Base-by-base conservation (phyloP, 1,140 invertebrate species). In the Monochamus saltuarius region DNA sequence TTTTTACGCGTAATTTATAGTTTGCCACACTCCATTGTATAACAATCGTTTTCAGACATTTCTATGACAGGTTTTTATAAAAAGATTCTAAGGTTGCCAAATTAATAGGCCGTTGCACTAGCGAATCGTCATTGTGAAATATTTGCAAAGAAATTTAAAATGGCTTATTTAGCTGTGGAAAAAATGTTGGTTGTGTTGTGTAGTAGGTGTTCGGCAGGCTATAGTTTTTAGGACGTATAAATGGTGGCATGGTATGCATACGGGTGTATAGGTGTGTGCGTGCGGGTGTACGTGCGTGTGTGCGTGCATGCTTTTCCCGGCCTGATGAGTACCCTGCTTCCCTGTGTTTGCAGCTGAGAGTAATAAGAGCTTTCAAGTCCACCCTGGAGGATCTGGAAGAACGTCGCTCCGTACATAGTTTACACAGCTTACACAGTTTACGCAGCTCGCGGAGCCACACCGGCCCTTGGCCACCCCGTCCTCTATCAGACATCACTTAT, bases 311-410 rank as follows among this genome's bases (percentile, higher is more conserved):
- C 66, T 64, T 59, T 59, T 68, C 66, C 68, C 68, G 64, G 72
- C 63, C 71, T 75, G 68, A 74, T 73, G 71, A 74, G 65, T 70
- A 73, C 64, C 72, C 73, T 72, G 71, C 71, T 75, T 74, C 73
- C 73, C 72, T 86, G 85, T 85, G 85, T 89, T 93, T 93, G 84
- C 94, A 99, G 97, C 91, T 99, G 84, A 93, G 97, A 84, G 97
- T 99, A 84, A 97, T 99, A 84, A 92, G 96, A 85, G 97, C 97
- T 79, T 99, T 99, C 93, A 97, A 95, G 85, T 98, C 95, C 76
- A 98, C 92, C 77, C 85, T 99, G 85, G 97, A 99, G 88, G 97
- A 99, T 84, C 86, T 99, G 84, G 97, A 98, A 84, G 97, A 99
- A 83, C 90, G 94, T 77, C 90, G 94, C 80, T 96, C 95, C 81